Base-by-base conservation (phyloP, 2,888 invertebrate genomes). In the Rhamphomyia laevipes region DNA sequence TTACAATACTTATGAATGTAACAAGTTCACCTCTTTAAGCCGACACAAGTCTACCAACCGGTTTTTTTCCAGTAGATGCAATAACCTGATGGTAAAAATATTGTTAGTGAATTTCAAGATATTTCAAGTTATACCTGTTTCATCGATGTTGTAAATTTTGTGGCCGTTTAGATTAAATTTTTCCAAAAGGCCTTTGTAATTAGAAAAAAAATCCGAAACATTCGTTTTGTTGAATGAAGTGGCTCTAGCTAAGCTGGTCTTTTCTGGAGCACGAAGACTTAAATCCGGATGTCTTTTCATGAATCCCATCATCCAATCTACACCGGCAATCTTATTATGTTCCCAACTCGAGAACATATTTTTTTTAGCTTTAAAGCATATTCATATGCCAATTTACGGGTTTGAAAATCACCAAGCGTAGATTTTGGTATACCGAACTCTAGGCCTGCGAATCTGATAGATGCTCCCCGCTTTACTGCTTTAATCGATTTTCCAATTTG, bases 11-110 rank as follows among this genome's bases (percentile, higher is more conserved):
- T 21, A 21, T 21, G 21, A 21, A 21, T 21, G 21, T 21, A 4
- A 56, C 53, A 12, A 55, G 33, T 15, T 53, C 51, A 27, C 55
- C 53, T 46, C 55, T 45, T 51, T 59, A 55, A 9, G 51, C 55
- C 13, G 55, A 58, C 9, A 56, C 55, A 23, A 55, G 46, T 46
- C 51, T 42, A n/a, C 54, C 55, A 15, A 58, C 55, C 18, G 51
- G 47, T 37, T 53, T 52, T 12, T 13, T 27, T 10, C 48, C 48
- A 33, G 41, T 47, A 15, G 15, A 5, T 10, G 49, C 51, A 46
- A 51, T 45, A 27, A 43, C 43, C 43, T 43, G 21, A 21, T 21
- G 5, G 21, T 21, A 21, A 21, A 21, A 21, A 21, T 21, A 21
- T 21, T 21, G 21, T 21, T 21, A 21, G 21, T 21, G 21, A 21